Base-by-base conservation (phyloP, 1,140 invertebrate species). In the Euwallacea fornicatus region DNA sequence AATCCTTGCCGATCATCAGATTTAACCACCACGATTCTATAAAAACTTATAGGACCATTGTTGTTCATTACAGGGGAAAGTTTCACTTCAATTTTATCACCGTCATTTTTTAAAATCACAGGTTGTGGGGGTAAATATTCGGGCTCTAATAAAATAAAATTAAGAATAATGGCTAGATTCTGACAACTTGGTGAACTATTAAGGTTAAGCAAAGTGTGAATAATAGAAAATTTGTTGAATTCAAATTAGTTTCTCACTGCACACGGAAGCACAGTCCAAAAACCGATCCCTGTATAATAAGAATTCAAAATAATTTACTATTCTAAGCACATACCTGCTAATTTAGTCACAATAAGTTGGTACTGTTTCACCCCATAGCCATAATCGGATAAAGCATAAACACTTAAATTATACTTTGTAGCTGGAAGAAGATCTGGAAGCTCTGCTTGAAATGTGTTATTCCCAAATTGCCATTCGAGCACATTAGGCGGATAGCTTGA, bases 11-110 rank as follows among this genome's bases (percentile, higher is more conserved):
- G 84, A 60, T 85, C 83, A 33, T 86, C 80, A 75, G 88, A 85
- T 78, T 92, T 86, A 2, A 91, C 84, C 2, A 94, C 88, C 50
- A 93, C 86, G 21, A 94, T 82, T 72, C 89, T 85, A 72, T 94
- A 91, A 61, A 85, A 83, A 55, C 85, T 87, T 0, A 93, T 83
- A 0, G 92, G 92, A 2, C 92, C 92, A 81, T 90, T 91, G 56
- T 90, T 86, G 81, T 93, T 93, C 42, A 77, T 83, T 0, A 88
- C 86, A 61, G 86, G 81, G 15, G 85, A 79, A 2, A 93, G 79
- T 74, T 86, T 81, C 11, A 93, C 85, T 1, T 84, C 84, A 69
- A 92, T 86, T 64, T 84, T 86, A 59, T 82, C 83, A 6, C 85
- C 83, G 10, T 82, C 83, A 62, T 83, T 83, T 41, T 85, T 83